Base-by-base conservation (phyloP, 2,888 invertebrate species). In the Meteorus cinctellus region DNA sequence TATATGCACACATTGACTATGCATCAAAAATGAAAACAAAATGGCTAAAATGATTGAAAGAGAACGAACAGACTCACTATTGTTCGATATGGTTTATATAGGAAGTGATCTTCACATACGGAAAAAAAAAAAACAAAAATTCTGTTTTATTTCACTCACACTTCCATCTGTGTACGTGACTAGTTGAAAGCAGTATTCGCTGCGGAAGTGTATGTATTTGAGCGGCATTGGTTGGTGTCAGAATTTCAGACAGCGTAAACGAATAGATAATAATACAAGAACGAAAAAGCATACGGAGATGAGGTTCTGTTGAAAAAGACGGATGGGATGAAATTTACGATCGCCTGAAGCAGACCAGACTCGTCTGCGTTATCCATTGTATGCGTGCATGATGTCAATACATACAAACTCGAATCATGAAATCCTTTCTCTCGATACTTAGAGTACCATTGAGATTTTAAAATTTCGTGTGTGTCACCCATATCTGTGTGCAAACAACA, bases 281-380 rank as follows among this genome's bases (percentile, higher is more conserved):
- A 41, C 60, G 65, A 75, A 51, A 29, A 48, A 59, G 16, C 45
- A 69, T 66, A 69, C 72, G 71, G 65, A 14, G 36, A 74, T 76
- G 75, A 62, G 36, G 36, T 45, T 36, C 68, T 75, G 75, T 74
- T 76, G 65, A 72, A 72, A 79, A 59, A 75, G 71, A 82, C 81
- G 80, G 74, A 81, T 81, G 81, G 80, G 74, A 78, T 76, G 80
- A 81, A 81, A 86, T 86, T 85, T 84, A 86, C 79, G 82, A 77
- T 74, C 74, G 41, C 45, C 69, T 68, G 75, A 66, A 72, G 65
- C 76, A 77, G 62, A 77, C 74, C 70, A 71, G 60, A 77, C 80
- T 78, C 78, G 82, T 83, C 80, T 69, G 48, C 29, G 55, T 65
- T 65, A 59, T n/a, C 29, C 36, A 70, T 73, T 51, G 51, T 51